phyloP scores from a whole-genome alignment of 2,888 invertebrate species.

The Drosophila ustulata region DNA sequence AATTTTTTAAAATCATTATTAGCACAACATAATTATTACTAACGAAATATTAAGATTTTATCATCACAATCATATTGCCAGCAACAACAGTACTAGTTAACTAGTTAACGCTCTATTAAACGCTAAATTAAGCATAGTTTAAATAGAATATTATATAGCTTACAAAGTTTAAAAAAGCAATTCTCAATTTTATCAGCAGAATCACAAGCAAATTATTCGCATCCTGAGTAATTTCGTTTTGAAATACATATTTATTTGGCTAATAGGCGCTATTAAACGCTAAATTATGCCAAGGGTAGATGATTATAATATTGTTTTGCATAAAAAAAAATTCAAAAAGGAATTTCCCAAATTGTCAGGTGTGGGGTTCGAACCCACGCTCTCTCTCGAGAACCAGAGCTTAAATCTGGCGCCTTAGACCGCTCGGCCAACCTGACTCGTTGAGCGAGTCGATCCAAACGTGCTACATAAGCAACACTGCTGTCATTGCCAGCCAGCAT shows the following conservation, averaged over 20 bases:
- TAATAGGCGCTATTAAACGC: background rate
- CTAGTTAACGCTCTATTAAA: background rate
- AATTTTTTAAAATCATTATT: no score
- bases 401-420: constrained; percentile 94
- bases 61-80: no score
- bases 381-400: constrained; percentile 92
- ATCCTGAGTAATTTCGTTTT: no score
- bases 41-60: no score
- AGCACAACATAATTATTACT: no score
- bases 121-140: background rate
- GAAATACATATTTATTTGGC: background rate
- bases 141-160: no score
- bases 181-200: no score
- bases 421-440: constrained; percentile 91
- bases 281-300: background rate
- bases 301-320: background rate
- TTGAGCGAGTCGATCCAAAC: constrained; percentile 46
- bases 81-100: no score
- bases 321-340: constrained; percentile 23
- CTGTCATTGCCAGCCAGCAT: constrained; percentile 25
- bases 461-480: constrained; percentile 48
- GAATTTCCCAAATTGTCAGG: constrained; percentile 85
- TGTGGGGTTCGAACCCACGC: constrained; percentile 95
- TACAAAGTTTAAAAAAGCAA: no score
- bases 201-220: no score